Evolutionary conservation across 2,797 vertebrate genomes (phyloP).

Genomic region (Enoplosus armatus): DNA sequence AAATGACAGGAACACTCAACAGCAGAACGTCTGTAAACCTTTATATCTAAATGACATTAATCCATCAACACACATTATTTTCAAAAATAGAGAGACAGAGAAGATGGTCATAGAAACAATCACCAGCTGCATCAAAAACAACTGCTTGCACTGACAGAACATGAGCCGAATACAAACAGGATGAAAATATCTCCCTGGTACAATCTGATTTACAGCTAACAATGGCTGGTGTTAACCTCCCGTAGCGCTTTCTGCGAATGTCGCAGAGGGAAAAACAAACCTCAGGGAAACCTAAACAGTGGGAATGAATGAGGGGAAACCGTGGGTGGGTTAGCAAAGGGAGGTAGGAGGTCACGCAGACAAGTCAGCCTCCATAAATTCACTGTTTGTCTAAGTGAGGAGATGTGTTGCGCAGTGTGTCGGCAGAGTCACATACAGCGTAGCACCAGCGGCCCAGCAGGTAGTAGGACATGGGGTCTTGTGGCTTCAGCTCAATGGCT

Average conservation of each 20-base stretch:
- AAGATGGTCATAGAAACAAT: conserved; percentile 35
- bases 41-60: conserved; percentile 8
- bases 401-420: conserved; percentile 7
- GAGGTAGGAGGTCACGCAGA: background rate
- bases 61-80: conserved; percentile 6
- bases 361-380: conserved; percentile 37
- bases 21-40: background rate
- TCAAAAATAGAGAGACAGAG: conserved; percentile 6
- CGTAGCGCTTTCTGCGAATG: conserved; percentile 23
- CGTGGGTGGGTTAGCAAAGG: conserved; percentile 55
- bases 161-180: conserved; percentile 36
- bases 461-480: conserved; percentile 95
- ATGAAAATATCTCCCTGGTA: conserved; percentile 47
- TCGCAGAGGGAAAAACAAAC: conserved; percentile 53
- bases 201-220: conserved; percentile 63
- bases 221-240: conserved; percentile 61
- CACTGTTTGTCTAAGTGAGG: conserved; percentile 21
- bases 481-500: conserved; percentile 94
- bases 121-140: conserved; percentile 39
- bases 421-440: conserved; percentile 86
- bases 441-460: conserved; percentile 98
- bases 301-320: conserved; percentile 62
- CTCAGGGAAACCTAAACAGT: conserved; percentile 58
- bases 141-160: conserved; percentile 7
- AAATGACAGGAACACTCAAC: conserved; percentile 20